phyloP scores from a whole-genome alignment of 2,888 invertebrate genomes.

The Arrhopalites spinosus region DNA sequence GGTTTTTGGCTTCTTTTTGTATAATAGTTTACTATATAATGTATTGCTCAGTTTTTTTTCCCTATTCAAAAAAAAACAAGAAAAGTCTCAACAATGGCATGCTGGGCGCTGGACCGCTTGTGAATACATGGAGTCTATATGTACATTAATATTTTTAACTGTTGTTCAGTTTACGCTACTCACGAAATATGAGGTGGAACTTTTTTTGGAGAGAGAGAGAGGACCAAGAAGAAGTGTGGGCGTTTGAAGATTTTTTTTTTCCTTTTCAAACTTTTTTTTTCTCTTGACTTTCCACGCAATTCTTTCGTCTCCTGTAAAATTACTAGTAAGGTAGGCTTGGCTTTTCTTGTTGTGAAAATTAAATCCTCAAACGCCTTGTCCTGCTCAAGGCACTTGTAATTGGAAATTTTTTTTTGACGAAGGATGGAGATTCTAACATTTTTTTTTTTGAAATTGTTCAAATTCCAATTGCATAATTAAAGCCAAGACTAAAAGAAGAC shows the following conservation, averaged over 20 bases:
- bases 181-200: not conserved
- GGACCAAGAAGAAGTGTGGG: slow-evolving; percentile 12
- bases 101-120: not conserved
- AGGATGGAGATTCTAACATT: too few relatives aligned
- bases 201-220: not conserved
- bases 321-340: not conserved
- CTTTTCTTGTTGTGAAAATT: not conserved
- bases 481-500: too few relatives aligned
- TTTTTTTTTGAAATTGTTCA: too few relatives aligned
- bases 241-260: not conserved
- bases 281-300: not conserved
- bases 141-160: not conserved
- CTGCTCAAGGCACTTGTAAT: too few relatives aligned
- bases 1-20: too few relatives aligned
- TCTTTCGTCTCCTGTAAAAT: not conserved
- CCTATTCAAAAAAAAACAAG: not conserved
- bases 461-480: too few relatives aligned
- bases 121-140: not conserved
- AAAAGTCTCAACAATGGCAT: slow-evolving; percentile 7
- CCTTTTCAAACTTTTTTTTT: not conserved
- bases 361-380: not conserved
- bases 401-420: too few relatives aligned
- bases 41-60: slow-evolving; percentile 1
- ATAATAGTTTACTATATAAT: not conserved
- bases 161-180: not conserved